Conservation (phyloP, 1,140 invertebrate genomes). For the Daktulosphaira vitifoliae region DNA sequence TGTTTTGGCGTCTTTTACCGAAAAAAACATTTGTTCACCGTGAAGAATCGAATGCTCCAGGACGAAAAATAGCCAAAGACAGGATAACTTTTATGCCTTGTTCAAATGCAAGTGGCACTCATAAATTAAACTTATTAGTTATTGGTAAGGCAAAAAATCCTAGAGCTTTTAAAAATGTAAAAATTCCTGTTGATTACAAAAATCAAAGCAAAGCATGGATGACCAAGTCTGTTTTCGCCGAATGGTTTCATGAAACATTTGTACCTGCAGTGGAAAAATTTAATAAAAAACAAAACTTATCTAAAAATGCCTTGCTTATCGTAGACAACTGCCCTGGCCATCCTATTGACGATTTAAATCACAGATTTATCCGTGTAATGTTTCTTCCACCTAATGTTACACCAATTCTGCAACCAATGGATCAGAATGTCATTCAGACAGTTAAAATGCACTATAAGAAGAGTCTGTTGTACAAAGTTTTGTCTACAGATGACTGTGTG, state of each 20-base stretch:
- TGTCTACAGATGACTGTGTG: conserved; percentile 4
- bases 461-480: neutral
- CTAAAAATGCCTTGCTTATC: conserved; percentile 7
- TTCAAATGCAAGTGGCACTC: conserved; percentile 42
- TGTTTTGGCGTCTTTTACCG: conserved; percentile 34
- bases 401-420: neutral
- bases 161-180: conserved; percentile 39
- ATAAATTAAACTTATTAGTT: conserved; percentile 41
- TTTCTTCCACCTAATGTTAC: neutral
- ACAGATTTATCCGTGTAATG: neutral
- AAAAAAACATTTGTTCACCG: conserved; percentile 39
- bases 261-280: neutral
- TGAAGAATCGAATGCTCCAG: conserved; percentile 38
- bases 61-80: conserved; percentile 41
- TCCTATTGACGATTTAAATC: neutral
- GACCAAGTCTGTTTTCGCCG: conserved; percentile 37
- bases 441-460: neutral
- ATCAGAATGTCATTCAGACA: neutral
- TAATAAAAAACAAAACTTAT: neutral
- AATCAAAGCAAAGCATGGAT: conserved; percentile 39
- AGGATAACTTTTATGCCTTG: conserved; percentile 43
- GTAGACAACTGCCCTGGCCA: neutral
- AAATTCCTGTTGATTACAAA: conserved; percentile 40
- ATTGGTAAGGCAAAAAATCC: conserved; percentile 42
- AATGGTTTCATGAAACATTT: neutral